These are phyloP conservation scores for Eupeodes corollae DNA, from an alignment of 1,140 invertebrate species.

Conservation along the genomic window DNA sequence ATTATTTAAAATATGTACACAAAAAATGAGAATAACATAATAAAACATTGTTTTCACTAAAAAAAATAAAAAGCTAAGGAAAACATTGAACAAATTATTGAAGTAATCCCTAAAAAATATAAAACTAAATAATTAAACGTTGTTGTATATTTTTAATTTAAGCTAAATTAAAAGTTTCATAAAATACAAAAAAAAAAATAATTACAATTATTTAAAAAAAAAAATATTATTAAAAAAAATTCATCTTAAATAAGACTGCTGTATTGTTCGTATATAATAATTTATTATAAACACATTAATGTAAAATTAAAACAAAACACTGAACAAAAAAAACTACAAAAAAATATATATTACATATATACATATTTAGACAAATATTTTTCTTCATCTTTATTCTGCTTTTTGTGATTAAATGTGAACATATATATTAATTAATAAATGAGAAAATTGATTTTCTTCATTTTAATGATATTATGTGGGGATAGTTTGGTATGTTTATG, in stretches of 20 bases:
- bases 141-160: slow-evolving; percentile 14
- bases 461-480: not conserved
- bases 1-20: not conserved
- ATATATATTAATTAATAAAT: slow-evolving; percentile 10
- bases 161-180: too few species aligned
- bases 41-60: slow-evolving; percentile 1
- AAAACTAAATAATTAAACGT: slow-evolving; percentile 24
- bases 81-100: slow-evolving; percentile 16
- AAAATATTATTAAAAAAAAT: not conserved
- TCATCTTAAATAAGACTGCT: slow-evolving; percentile 38
- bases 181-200: slow-evolving; percentile 19
- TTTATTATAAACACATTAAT: slow-evolving; percentile 15
- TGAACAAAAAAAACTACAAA: slow-evolving; percentile 12
- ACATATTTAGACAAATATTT: slow-evolving; percentile 33
- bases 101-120: not conserved
- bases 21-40: slow-evolving; percentile 4
- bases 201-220: not conserved
- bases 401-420: slow-evolving; percentile 33
- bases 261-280: slow-evolving; percentile 31
- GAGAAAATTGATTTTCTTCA: not conserved
- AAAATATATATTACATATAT: slow-evolving; percentile 6
- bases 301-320: slow-evolving; percentile 24
- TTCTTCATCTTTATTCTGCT: slow-evolving; percentile 19
- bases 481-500: too few species aligned
- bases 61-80: slow-evolving; percentile 7